Percentiles rank a stretch among this genome's conserved stretches.
phyloP scores from a whole-genome alignment of 2,797 vertebrate species.

The Urophycis tenuis region DNA sequence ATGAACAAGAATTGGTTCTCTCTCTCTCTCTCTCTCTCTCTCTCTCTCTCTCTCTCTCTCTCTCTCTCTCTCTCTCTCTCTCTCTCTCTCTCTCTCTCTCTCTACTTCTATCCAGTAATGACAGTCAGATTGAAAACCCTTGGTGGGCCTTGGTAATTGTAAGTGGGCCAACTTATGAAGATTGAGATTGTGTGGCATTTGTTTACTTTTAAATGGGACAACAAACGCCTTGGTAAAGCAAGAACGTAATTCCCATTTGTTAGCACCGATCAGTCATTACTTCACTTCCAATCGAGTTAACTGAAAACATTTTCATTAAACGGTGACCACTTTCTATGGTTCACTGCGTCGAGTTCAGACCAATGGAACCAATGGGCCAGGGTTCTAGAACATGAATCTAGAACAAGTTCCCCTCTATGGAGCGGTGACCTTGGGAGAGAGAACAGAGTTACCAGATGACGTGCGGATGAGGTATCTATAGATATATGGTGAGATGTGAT shows the following conservation, averaged over 20 bases:
- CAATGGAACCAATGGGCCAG: too few relatives aligned
- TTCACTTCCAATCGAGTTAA: neutral
- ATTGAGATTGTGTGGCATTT: neutral
- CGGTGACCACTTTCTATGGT: neutral
- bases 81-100: too few relatives aligned
- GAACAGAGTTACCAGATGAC: too few relatives aligned
- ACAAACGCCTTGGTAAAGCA: neutral
- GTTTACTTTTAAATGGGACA: neutral
- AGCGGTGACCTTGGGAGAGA: neutral
- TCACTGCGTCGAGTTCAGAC: too few relatives aligned
- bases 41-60: too few relatives aligned
- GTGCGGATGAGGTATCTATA: too few relatives aligned
- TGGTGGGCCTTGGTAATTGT: neutral
- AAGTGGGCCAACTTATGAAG: neutral
- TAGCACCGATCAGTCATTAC: neutral
- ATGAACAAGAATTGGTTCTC: too few relatives aligned
- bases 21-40: too few relatives aligned
- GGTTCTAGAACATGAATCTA: neutral
- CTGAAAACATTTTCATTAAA: neutral
- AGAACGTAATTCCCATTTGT: neutral
- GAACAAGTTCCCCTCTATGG: neutral
- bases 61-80: too few relatives aligned
- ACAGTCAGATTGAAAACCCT: neutral
- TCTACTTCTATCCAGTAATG: neutral
- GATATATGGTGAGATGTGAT: neutral